Percentiles rank a stretch among this genome's conserved stretches.
phyloP scores from a whole-genome alignment of 2,888 invertebrate genomes.

The Candidula unifasciata region DNA sequence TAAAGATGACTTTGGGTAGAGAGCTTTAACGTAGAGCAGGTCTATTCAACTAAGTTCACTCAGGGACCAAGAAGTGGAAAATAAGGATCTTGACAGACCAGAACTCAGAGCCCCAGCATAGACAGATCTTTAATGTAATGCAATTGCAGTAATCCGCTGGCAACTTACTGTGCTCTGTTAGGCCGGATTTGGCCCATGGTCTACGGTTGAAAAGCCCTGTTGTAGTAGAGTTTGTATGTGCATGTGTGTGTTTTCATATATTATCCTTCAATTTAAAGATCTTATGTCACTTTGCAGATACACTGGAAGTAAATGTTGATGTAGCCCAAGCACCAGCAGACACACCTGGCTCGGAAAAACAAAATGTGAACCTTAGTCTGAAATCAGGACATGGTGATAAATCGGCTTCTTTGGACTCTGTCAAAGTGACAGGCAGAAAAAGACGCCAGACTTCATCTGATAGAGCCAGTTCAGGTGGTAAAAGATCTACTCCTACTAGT shows the following conservation, averaged over 20 bases:
- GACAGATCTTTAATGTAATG: too few species aligned
- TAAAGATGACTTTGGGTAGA: too few species aligned
- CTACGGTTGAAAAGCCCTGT: background rate
- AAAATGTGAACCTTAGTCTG: background rate
- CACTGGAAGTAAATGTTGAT: background rate
- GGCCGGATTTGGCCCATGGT: too few species aligned
- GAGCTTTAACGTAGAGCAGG: too few species aligned
- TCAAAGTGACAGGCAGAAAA: background rate
- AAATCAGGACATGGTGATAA: constrained; percentile 12
- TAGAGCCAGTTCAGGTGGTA: background rate
- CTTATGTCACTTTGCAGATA: background rate
- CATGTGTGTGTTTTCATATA: too few species aligned
- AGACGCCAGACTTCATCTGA: constrained; percentile 5
- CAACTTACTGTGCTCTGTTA: too few species aligned
- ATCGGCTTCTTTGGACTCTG: background rate
- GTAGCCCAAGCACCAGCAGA: background rate
- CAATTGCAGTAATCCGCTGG: too few species aligned
- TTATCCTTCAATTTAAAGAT: too few species aligned
- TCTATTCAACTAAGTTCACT: too few species aligned
- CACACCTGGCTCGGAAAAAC: background rate
- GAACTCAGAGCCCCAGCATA: too few species aligned
- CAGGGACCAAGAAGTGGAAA: too few species aligned
- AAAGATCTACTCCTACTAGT: background rate
- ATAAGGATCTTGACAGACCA: too few species aligned
- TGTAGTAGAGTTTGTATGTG: background rate